Evolutionary conservation across 2,888 invertebrate species (phyloP), one percentile per base, ranked within the genome.

Genomic region (Spatulosminthurus flaviceps): DNA sequence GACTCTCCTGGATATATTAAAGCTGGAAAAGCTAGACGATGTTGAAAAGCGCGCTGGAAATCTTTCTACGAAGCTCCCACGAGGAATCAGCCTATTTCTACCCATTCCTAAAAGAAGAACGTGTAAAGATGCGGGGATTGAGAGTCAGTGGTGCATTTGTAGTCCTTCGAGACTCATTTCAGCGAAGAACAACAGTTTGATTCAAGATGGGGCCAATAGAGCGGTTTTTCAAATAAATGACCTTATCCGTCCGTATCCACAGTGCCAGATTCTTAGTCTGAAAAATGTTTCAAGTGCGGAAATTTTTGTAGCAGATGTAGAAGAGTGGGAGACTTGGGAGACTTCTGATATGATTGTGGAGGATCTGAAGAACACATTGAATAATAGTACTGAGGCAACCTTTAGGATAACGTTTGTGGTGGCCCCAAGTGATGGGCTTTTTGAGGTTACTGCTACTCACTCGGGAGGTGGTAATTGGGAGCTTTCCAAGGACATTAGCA

Each of bases 111-210:
- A 87, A 51, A 90, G 91, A 78, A 89, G 97, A 67, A 94, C 93
- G 0, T 97, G 97, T 87, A 89, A 90, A 73, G 89, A 90, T 81
- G 96, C 96, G 0, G 92, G 90, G 0, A 94, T 97, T 80, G 91
- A 92, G 0, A 91, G 92, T 28, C 94, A 95, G 87, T 97, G 94
- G 93, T 97, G 97, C 87, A 93, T 95, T 26, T 97, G 97, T 84
- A 93, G 94, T 86, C 90, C 90, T 90, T 7, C 4, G 9, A 34
- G 9, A 9, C 4, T 90, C 82, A 86, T 94, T 22, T 86, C 29
- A 41, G 41, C 76, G 1, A 61, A 79, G 11, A 89, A 90, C 41
- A 90, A 92, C 82, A 85, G 87, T 0, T 87, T 88, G 11, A 92
- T 93, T 0, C 87, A 88, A 9, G 88, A 90, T 60, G 92, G 92